Evolutionary conservation across 2,113 vertebrate genomes (phyloP).

Genomic region (Tursiops truncatus): DNA sequence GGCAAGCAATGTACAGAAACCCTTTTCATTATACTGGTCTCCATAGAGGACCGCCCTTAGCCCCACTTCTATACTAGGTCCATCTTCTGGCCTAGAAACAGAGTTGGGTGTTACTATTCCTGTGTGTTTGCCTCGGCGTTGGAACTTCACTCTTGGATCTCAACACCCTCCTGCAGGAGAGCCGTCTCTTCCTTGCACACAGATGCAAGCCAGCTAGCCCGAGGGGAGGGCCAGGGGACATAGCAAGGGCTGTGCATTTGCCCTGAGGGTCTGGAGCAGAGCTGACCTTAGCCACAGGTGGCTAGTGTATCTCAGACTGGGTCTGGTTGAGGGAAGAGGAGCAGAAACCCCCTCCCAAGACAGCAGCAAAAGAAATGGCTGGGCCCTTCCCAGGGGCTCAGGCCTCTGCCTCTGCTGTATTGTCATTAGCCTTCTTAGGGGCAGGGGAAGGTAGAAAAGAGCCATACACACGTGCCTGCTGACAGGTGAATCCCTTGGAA

Average conservation of each 20-base stretch:
- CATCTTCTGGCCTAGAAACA: not conserved
- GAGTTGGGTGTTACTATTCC: not conserved
- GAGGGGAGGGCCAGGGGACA: not conserved
- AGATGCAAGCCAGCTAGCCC: not conserved
- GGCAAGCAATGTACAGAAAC: not conserved
- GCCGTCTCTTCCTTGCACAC: not conserved
- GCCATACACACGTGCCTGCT: fast-evolving
- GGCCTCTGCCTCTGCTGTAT: not conserved
- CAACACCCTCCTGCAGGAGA: not conserved
- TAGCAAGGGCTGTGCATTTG: not conserved
- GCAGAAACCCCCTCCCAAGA: too few species aligned
- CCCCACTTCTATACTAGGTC: not conserved
- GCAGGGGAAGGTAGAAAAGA: not conserved
- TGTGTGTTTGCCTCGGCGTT: not conserved
- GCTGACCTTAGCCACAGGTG: not conserved
- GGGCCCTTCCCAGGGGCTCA: not conserved
- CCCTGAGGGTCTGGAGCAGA: not conserved
- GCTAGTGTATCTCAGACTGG: not conserved
- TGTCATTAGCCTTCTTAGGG: not conserved
- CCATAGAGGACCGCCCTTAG: too few species aligned
- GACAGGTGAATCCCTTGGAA: too few species aligned
- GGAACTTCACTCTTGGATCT: not conserved
- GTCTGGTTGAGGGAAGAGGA: not conserved
- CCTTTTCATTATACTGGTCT: not conserved
- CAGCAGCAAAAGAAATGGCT: not conserved